Base-by-base conservation (phyloP, 1,140 invertebrate genomes). In the Trialeurodes vaporariorum region DNA sequence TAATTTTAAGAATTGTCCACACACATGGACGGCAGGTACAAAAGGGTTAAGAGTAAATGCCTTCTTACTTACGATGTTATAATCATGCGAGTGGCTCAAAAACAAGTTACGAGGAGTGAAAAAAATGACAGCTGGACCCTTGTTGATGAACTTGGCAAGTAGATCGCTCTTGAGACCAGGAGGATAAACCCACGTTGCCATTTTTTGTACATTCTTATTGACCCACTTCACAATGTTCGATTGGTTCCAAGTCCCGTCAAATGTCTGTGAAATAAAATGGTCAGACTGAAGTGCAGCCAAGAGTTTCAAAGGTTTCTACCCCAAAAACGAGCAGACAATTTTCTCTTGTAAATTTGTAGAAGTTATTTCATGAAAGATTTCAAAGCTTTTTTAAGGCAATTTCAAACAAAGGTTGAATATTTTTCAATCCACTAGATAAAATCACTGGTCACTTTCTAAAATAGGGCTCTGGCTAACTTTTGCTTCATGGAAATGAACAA, bases 121-220 rank as follows among this genome's bases (percentile, higher is more conserved):
- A 34, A 90, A 75, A 71, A 90, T 82, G 49, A 90, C 73, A 25
- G 85, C 82, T 5, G 87, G 86, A 65, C 85, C 85, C n/a, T 81
- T 80, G 65, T 83, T 81, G 12, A 86, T 77, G 75, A 83, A 84
- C 70, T 80, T 81, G 24, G 85, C 82, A 25, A 70, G 22, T 59
- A 67, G 59, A 27, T 34, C 21, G 58, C 85, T 83, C 76, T 89
- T 89, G 59, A 80, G 80, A 73, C 86, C 87, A 62, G 83, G 80
- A 1, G 87, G 86, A 69, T 84, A 82, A 13, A 86, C 74, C 82
- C 87, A 86, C 9, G 80, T 75, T 2, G 83, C 81, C 0, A 84
- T 81, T 72, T 83, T 82, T 66, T 83, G 79, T 26, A 83, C 77
- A 59, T 82, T 80, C 70, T 80, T 79, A 17, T 81, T 73, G 2